These are phyloP conservation scores for Microcebus griseorufus DNA, from an alignment of 2,113 vertebrate genomes.

Conservation along the genomic window DNA sequence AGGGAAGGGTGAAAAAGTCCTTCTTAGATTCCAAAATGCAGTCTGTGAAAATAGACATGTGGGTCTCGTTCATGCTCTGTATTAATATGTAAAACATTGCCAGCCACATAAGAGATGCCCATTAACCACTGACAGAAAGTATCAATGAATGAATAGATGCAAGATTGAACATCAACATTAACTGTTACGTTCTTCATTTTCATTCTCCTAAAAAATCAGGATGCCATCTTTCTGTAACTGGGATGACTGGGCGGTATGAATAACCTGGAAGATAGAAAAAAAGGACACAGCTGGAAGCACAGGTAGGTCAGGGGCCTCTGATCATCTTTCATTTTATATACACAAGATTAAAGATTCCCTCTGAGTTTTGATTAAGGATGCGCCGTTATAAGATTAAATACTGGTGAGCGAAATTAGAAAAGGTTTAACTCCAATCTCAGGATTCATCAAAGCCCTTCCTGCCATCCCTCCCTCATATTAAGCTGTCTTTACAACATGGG, in stretches of 20 bases:
- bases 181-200: background rate
- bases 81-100: background rate
- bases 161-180: background rate
- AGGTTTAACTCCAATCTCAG: slow-evolving; percentile 93
- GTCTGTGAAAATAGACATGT: background rate
- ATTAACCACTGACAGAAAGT: background rate
- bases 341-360: slow-evolving; percentile 92
- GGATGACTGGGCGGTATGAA: background rate
- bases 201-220: background rate
- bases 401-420: slow-evolving; percentile 92
- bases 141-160: background rate
- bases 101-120: background rate
- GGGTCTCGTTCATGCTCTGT: background rate
- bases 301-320: slow-evolving; percentile 85
- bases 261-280: slow-evolving; percentile 48
- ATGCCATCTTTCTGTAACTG: background rate
- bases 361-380: slow-evolving; percentile 93
- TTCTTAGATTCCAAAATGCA: background rate
- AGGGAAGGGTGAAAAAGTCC: background rate
- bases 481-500: slow-evolving; percentile 51
- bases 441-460: slow-evolving; percentile 92
- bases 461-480: slow-evolving; percentile 72
- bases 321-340: slow-evolving; percentile 87
- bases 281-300: slow-evolving; percentile 81
- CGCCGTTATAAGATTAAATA: slow-evolving; percentile 94